Evolutionary conservation across 2,797 vertebrate species (phyloP).

Genomic region (Pygocentrus nattereri): DNA sequence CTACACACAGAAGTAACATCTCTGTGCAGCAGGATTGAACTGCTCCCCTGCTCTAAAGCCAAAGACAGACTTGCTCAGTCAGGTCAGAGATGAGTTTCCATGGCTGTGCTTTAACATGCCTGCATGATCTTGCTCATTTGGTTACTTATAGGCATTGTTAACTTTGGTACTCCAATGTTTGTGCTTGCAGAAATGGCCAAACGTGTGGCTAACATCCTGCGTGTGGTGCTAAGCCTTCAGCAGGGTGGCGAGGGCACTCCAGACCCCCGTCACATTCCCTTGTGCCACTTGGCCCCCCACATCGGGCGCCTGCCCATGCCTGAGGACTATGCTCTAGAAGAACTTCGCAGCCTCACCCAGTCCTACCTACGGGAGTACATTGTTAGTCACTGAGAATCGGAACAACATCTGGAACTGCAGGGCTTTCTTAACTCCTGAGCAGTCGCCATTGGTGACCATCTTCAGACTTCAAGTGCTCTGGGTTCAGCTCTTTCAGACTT

Average conservation of each 20-base stretch:
- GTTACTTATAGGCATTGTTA: background rate
- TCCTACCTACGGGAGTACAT: conserved; percentile 89
- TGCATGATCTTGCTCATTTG: background rate
- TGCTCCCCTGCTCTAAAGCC: conserved; percentile 87
- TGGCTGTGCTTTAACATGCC: background rate
- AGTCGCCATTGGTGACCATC: background rate
- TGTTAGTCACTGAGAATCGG: conserved; percentile 77
- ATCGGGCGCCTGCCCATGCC: conserved; percentile 93
- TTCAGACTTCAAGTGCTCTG: conserved; percentile 2
- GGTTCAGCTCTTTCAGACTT: conserved; percentile 36
- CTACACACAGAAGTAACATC: conserved; percentile 89
- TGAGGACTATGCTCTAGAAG: conserved; percentile 94
- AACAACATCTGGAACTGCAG: conserved; percentile 1
- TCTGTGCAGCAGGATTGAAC: conserved; percentile 89
- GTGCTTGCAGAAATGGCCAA: conserved; percentile 92
- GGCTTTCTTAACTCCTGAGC: background rate
- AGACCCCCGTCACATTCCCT: conserved; percentile 75
- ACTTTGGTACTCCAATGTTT: background rate
- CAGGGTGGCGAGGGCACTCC: conserved; percentile 74
- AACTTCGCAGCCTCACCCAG: conserved; percentile 92
- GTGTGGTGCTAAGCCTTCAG: conserved; percentile 88
- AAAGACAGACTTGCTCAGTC: conserved; percentile 93
- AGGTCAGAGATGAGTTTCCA: conserved; percentile 72
- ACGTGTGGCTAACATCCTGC: conserved; percentile 90
- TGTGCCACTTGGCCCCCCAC: conserved; percentile 86